Base-by-base conservation (phyloP, 2,797 vertebrate species). In the Chromis chromis region DNA sequence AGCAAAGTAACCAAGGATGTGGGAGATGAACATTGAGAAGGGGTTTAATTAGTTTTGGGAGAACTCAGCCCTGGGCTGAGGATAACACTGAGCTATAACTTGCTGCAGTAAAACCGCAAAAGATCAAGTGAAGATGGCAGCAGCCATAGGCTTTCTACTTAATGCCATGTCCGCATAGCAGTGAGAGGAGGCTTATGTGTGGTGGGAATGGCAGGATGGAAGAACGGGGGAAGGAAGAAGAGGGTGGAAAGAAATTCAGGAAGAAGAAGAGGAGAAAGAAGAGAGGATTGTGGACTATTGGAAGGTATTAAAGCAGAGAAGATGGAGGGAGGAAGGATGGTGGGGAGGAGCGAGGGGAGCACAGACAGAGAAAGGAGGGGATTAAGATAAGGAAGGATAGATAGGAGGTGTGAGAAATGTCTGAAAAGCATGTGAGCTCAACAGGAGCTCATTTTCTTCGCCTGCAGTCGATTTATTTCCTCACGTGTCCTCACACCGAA, bases 11-110 rank as follows among this genome's bases (percentile, higher is more conserved):
- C 79, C 70, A 56, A 66, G 56, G 83, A 59, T 36, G 49, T 66
- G 16, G 31, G 60, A 67, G 62, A 83, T 67, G 78, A 81, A 78
- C 44, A 50, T 55, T 70, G 62, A 86, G 66, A 84, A 59, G 56
- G 33, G 74, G 53, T 80, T 76, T 86, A 83, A 91, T 91, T 88
- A 76, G 83, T 78, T 87, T 86, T 74, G 69, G 80, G 79, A 74
- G 76, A 80, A 72, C 33, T 81, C 71, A 36, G 65, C 82, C 78
- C 66, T 21, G 44, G 66, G 82, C 72, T 22, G 60, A 65, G 65
- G 74, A 83, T 82, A 90, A 80, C 78, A 61, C 65, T 61, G 52
- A 50, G 66, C 73, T 62, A 61, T 73, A 75, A 76, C 44, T 71
- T 6, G 3, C 64, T 68, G 48, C 13, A 66, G 72, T 86, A 82